These are phyloP conservation scores for Anser brachyrhynchus DNA, from an alignment of 2,113 vertebrate species.

Conservation along the genomic window DNA sequence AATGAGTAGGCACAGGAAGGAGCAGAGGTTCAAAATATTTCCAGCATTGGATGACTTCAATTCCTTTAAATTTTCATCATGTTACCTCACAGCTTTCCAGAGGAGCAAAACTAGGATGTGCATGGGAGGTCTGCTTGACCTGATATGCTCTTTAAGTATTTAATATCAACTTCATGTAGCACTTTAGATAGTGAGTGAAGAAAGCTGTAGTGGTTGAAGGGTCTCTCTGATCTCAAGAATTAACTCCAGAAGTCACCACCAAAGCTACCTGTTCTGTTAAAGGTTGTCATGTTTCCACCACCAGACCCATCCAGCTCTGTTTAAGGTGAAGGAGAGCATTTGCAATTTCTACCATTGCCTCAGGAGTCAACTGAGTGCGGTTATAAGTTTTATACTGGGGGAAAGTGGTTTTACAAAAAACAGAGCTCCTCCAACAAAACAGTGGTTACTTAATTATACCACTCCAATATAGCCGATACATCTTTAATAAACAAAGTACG, in stretches of 20 bases:
- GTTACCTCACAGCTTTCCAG: not conserved
- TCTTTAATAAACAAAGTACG: constrained; percentile 2
- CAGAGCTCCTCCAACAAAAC: not conserved
- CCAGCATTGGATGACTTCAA: not conserved
- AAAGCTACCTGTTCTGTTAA: not conserved
- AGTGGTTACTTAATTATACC: not conserved
- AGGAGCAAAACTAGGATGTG: not conserved
- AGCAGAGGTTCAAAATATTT: not conserved
- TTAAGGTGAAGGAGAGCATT: not conserved
- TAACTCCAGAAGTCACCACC: not conserved
- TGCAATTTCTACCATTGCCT: not conserved
- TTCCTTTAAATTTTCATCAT: not conserved
- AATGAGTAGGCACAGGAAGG: not conserved
- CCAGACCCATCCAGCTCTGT: not conserved
- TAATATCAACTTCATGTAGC: not conserved
- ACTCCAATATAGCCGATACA: not conserved
- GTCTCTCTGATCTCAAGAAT: not conserved
- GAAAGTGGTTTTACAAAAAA: not conserved
- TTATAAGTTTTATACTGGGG: not conserved
- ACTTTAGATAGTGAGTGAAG: not conserved
- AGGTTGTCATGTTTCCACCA: not conserved
- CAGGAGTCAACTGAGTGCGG: not conserved
- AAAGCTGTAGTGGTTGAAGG: not conserved
- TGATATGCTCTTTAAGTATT: not conserved
- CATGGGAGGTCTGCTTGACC: not conserved